These are phyloP conservation scores for Girardia tigrina DNA, from an alignment of 2,888 invertebrate genomes.

Conservation along the genomic window DNA sequence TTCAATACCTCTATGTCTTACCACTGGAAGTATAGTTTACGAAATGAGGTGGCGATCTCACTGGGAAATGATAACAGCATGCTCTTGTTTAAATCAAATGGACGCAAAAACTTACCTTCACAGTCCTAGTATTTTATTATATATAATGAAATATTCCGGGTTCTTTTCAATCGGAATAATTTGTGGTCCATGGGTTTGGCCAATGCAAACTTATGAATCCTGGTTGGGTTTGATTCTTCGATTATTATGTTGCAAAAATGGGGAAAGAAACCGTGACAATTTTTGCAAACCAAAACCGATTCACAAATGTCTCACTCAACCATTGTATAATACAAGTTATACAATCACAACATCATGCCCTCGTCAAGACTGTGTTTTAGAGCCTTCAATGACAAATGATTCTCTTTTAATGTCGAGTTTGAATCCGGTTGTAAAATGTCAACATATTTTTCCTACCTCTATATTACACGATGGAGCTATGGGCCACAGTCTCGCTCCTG, in stretches of 20 bases:
- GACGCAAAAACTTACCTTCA: background rate
- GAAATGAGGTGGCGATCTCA: conserved; percentile 19
- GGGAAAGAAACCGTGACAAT: background rate
- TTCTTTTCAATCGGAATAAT: background rate
- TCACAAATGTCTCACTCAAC: background rate
- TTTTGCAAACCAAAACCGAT: background rate
- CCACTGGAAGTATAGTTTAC: background rate
- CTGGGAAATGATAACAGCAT: background rate
- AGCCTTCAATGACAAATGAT: background rate
- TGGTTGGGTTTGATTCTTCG: background rate
- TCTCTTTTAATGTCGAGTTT: background rate
- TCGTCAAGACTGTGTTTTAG: background rate
- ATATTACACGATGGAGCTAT: background rate
- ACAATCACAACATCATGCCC: background rate
- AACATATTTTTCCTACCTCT: background rate
- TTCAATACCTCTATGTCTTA: background rate
- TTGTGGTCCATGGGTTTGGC: background rate
- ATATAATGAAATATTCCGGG: background rate
- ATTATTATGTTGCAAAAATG: background rate
- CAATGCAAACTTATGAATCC: background rate
- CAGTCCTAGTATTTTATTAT: background rate
- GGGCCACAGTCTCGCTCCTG: background rate
- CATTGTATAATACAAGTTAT: background rate
- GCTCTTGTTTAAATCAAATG: background rate
- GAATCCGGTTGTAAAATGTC: background rate